A percentile compares a stretch with the other conserved stretches of the same genome.
These are phyloP conservation scores for Ferdinandea cuprea DNA, from an alignment of 2,888 invertebrate genomes.

Conservation along the genomic window DNA sequence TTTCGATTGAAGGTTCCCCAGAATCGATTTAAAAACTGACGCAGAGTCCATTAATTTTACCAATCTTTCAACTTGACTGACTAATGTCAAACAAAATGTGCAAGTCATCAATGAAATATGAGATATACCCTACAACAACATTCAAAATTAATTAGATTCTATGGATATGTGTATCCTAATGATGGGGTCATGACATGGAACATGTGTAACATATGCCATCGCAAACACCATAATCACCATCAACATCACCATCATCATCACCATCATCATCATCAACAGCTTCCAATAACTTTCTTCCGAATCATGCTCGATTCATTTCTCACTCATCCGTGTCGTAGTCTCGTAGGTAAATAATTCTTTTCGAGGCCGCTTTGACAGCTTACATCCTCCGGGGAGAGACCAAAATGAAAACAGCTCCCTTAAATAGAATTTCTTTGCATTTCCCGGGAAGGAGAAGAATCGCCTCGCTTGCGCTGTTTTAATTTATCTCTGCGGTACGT, in stretches of 20 bases:
- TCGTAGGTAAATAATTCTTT: slow-evolving; percentile 74
- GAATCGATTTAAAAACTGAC: slow-evolving; percentile 32
- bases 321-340: slow-evolving; percentile 68
- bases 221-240: slow-evolving; percentile 42
- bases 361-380: slow-evolving; percentile 60
- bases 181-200: slow-evolving; percentile 72
- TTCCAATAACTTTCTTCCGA: slow-evolving; percentile 60
- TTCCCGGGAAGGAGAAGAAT: slow-evolving; percentile 63
- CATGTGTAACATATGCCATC: slow-evolving; percentile 72
- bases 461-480: slow-evolving; percentile 28
- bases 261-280: slow-evolving; percentile 36
- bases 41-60: slow-evolving; percentile 38
- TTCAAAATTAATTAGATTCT: slow-evolving; percentile 73
- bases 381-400: slow-evolving; percentile 66
- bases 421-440: slow-evolving; percentile 66
- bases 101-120: slow-evolving; percentile 66
- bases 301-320: slow-evolving; percentile 72
- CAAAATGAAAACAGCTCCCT: slow-evolving; percentile 59
- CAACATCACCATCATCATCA: slow-evolving; percentile 53
- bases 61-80: slow-evolving; percentile 59
- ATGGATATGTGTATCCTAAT: slow-evolving; percentile 69
- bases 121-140: slow-evolving; percentile 44
- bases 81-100: slow-evolving; percentile 71
- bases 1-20: neutral
- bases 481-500: slow-evolving; percentile 70